Conservation (phyloP, 1,140 invertebrate species). For the Ephestia elutella region DNA sequence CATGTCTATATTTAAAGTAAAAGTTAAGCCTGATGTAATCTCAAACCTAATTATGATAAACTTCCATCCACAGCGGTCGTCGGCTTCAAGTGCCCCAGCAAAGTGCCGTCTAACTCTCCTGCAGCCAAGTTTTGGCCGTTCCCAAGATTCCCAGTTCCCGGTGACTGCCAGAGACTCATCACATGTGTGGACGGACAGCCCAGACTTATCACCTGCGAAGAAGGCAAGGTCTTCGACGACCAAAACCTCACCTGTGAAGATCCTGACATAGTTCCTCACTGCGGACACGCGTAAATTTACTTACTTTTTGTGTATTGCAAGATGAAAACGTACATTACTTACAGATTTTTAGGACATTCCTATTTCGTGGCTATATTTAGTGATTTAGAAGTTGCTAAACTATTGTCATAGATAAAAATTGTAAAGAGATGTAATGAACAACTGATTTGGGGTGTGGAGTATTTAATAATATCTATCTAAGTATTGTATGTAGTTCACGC, state of each 20-base stretch:
- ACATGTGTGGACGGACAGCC: slow-evolving; percentile 92
- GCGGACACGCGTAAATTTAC: slow-evolving; percentile 48
- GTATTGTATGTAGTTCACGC: too few species aligned
- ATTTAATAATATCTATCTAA: too few species aligned
- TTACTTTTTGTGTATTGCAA: slow-evolving; percentile 28
- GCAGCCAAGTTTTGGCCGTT: slow-evolving; percentile 92
- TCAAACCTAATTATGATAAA: neutral
- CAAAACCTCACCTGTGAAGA: slow-evolving; percentile 88
- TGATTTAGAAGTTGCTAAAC: neutral
- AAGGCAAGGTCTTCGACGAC: slow-evolving; percentile 90
- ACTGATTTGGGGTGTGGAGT: too few species aligned
- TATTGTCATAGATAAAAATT: too few species aligned
- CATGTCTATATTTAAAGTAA: neutral
- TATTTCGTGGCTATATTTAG: neutral
- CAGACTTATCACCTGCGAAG: slow-evolving; percentile 88
- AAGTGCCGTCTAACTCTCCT: slow-evolving; percentile 84
- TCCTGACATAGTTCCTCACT: slow-evolving; percentile 82
- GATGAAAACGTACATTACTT: slow-evolving; percentile 22
- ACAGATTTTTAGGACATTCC: too few species aligned
- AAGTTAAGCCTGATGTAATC: neutral
- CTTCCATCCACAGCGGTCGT: slow-evolving; percentile 78
- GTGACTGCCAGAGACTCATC: slow-evolving; percentile 88
- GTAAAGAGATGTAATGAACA: too few species aligned
- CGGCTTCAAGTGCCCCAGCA: slow-evolving; percentile 88
- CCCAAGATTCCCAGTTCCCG: slow-evolving; percentile 89